Evolutionary conservation across 2,113 vertebrate species (phyloP).

Genomic region (Danio rerio): DNA sequence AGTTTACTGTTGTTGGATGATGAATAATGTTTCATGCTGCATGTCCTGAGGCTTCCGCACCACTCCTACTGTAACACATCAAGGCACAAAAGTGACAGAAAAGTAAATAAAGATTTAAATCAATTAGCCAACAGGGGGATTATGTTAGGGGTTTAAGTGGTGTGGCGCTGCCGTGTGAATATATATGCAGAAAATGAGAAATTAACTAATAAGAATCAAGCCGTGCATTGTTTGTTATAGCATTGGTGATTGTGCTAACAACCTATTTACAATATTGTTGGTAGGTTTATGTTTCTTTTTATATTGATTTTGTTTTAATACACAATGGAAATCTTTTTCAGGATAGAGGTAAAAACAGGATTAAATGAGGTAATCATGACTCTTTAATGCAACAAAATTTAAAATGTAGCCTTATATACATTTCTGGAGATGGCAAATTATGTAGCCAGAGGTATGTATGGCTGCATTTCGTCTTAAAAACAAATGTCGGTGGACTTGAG

Average conservation of each 20-base stretch:
- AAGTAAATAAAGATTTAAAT: slow-evolving; percentile 15
- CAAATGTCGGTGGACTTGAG: too few relatives aligned
- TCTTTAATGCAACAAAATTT: too few relatives aligned
- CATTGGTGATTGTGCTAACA: not conserved
- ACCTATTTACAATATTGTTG: not conserved
- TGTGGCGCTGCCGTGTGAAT: too few relatives aligned
- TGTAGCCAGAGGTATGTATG: too few relatives aligned
- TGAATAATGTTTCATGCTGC: slow-evolving; percentile 71
- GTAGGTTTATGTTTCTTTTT: not conserved
- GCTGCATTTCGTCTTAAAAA: too few relatives aligned
- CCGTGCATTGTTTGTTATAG: not conserved
- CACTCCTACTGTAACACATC: slow-evolving; percentile 52
- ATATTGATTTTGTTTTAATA: not conserved
- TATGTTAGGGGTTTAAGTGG: not conserved
- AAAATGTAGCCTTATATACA: too few relatives aligned
- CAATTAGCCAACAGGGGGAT: slow-evolving; percentile 5
- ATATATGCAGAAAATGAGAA: not conserved
- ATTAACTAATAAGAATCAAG: not conserved
- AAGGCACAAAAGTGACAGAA: slow-evolving; percentile 33
- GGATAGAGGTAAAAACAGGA: too few relatives aligned
- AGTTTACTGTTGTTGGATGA: slow-evolving; percentile 77
- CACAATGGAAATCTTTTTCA: not conserved
- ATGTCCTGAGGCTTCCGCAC: slow-evolving; percentile 64
- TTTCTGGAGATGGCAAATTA: too few relatives aligned
- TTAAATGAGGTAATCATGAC: too few relatives aligned